Percentiles rank a stretch among this genome's conserved stretches.
Conservation (phyloP, 2,888 invertebrate species). For the Cephus rjabovi region DNA sequence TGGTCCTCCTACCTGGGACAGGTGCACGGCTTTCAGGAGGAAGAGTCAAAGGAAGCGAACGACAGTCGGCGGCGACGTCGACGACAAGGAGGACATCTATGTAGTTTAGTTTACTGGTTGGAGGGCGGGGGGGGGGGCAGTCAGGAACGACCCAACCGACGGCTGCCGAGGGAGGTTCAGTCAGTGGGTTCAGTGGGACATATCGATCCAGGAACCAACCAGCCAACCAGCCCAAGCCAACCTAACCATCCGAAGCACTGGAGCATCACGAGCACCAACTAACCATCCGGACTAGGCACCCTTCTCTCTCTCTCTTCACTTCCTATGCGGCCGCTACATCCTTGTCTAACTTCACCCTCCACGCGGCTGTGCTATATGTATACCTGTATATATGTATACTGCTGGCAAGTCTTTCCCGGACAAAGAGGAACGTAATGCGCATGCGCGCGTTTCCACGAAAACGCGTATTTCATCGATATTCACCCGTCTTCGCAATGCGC, state of each 20-base stretch:
- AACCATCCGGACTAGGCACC: slow-evolving; percentile 32
- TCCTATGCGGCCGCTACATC: not conserved
- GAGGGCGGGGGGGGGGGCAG: slow-evolving; percentile 2
- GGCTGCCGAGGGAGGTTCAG: slow-evolving; percentile 23
- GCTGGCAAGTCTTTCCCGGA: slow-evolving; percentile 1
- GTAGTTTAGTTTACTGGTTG: not conserved
- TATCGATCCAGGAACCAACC: slow-evolving; percentile 37
- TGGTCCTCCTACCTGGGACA: not conserved
- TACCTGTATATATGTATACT: no score
- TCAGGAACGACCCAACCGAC: slow-evolving; percentile 6
- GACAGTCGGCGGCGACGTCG: not conserved
- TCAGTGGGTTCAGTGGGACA: slow-evolving; percentile 48
- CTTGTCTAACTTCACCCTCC: not conserved
- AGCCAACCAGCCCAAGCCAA: not conserved
- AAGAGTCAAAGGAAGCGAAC: not conserved
- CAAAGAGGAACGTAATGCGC: slow-evolving; percentile 17
- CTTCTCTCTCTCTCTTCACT: slow-evolving; percentile 4
- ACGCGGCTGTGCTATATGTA: not conserved
- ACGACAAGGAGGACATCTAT: not conserved
- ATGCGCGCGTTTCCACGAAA: slow-evolving; percentile 24
- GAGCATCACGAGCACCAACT: not conserved
- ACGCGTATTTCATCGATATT: no score
- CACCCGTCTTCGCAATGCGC: no score
- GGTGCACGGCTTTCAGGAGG: not conserved
- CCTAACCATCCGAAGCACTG: slow-evolving; percentile 18